Percentiles rank a stretch among this genome's conserved stretches.
Evolutionary conservation across 2,113 vertebrate species (phyloP).

Genomic region (Pterocles gutturalis): DNA sequence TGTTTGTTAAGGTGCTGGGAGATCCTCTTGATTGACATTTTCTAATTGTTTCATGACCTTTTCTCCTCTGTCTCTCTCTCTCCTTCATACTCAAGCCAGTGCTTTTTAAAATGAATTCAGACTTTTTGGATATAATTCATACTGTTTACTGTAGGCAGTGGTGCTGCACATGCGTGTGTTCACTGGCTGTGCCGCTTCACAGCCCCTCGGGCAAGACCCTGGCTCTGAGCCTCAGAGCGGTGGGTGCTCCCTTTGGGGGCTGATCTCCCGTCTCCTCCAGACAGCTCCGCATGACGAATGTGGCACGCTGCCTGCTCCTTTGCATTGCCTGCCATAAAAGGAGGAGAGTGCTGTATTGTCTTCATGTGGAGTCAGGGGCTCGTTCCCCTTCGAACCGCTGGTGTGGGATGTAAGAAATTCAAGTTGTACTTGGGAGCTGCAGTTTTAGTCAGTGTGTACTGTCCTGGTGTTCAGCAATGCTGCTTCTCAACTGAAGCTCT

Average conservation of each 20-base stretch:
- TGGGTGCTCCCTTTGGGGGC: not conserved
- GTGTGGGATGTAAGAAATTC: not conserved
- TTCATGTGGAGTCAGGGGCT: not conserved
- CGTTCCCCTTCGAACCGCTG: fast-evolving
- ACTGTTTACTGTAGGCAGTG: not conserved
- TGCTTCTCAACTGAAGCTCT: not conserved
- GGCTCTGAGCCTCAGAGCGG: not conserved
- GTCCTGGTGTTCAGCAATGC: not conserved
- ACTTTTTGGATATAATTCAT: not conserved
- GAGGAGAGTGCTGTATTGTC: no score
- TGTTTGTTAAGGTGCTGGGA: not conserved
- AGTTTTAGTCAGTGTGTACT: not conserved
- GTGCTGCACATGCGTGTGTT: not conserved
- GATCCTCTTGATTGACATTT: not conserved
- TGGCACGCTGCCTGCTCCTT: not conserved
- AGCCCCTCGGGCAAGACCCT: not conserved
- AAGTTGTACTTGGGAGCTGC: not conserved
- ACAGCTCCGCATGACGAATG: not conserved
- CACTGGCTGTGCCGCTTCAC: not conserved
- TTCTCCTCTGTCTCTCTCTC: not conserved
- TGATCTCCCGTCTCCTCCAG: not conserved
- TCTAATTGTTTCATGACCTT: not conserved
- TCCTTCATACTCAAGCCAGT: not conserved
- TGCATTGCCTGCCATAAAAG: not conserved
- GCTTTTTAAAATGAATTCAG: not conserved